Base-by-base conservation (phyloP, 2,888 invertebrate genomes). In the Drosophila borborema region DNA sequence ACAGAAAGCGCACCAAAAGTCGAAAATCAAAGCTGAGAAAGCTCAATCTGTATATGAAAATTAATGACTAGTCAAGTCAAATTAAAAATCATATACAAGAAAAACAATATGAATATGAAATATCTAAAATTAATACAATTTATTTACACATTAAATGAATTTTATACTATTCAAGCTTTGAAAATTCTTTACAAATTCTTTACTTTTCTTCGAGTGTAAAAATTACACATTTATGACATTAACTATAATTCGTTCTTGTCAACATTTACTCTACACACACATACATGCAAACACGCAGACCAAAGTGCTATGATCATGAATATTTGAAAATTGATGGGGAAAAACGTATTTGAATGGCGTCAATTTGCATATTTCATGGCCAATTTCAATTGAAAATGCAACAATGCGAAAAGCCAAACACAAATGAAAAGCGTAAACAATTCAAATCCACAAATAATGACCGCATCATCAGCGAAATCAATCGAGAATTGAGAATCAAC, bases 341-440 rank as follows among this genome's bases (percentile, higher is more conserved):
- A 48, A 77, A 77, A 60, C 18, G 53, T n/a, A 72, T 49, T 49
- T 62, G 51, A 48, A 65, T 46, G 48, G 59, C 40, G 46, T 43
- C 58, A 77, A 85, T 85, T 87, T 87, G 68, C 80, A 76, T 86
- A 74, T 83, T 86, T 86, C 73, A 82, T 82, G 70, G 72, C 54
- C 74, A 83, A 77, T 77, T 86, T 72, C 54, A 71, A 86, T 77
- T 81, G 71, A 68, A 66, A 86, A 63, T 63, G 80, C 86, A 83
- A 71, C 74, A 75, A 77, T 73, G 73, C 80, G 69, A 74, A 60
- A 77, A 69, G 23, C 55, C 23, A 67, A 75, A 69, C 69, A 49
- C 55, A 79, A 87, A 82, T 83, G 69, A 80, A 77, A 72, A 75
- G 46, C 63, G 49, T 23, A 81, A 81, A 77, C 79, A 84, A 82